Evolutionary conservation across 2,888 invertebrate genomes (phyloP), one percentile per base, ranked within the genome.

Genomic region (Drosophila austrosaltans): DNA sequence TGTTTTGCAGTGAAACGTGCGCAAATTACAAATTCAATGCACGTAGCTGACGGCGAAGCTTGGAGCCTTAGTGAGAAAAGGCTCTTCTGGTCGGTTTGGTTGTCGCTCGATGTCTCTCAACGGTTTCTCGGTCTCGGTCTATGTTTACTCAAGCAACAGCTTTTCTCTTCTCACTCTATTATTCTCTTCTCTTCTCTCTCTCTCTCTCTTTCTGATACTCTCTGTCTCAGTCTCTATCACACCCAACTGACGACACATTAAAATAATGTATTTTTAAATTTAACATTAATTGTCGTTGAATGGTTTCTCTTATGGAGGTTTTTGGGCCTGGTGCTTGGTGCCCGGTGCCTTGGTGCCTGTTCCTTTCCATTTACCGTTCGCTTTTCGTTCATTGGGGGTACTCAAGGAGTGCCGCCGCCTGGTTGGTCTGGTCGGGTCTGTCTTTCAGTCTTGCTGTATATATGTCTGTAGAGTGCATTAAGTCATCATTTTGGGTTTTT

Each of bases 241-340:
- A 76, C 68, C 72, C 74, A 75, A 76, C 84, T 81, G 85, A 82
- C 82, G 88, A 82, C 84, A 84, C 87, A 89, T 85, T 84, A 79
- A 89, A 87, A 89, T 84, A 85, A 89, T 85, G 89, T 85, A 81
- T 84, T 89, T 85, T 89, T 81, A 88, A 85, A 85, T 89, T 87
- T 83, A 84, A 85, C 87, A 89, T 89, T 85, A 85, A 85, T 85
- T 89, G 85, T 77, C 78, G 79, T 66, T 79, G 87, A 85, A 87
- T 87, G 89, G 64, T 79, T 81, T 48, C 66, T 71, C 77, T 79
- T 85, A 83, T 78, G 60, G 44, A 42, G 48, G 48, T 25, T 12
- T 48, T 48, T 22, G 48, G 22, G 48, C 48, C 10, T 25, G 22
- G 22, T 48, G 71, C 65, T 25, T 25, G 48, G 48, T 30, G 30